phyloP scores from a whole-genome alignment of 2,113 vertebrate species.

The Taxidea taxus region DNA sequence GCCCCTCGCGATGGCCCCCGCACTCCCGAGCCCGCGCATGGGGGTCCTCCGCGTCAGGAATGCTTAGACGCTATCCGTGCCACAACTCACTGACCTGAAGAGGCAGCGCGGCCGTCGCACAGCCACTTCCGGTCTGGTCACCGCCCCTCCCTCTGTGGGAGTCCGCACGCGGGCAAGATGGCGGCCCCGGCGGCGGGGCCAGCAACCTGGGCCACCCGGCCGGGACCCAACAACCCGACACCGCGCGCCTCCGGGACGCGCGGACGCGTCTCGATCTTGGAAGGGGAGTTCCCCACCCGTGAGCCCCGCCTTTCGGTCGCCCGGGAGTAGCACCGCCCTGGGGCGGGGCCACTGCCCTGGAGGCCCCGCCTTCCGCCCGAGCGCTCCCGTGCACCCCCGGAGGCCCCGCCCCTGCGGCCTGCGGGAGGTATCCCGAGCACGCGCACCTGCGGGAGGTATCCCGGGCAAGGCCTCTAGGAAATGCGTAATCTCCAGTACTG shows the following conservation, averaged over 20 bases:
- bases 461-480: accelerated
- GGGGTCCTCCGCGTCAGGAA: neutral
- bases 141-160: slow-evolving; percentile 18
- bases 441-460: accelerated
- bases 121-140: slow-evolving; percentile 54
- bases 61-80: neutral
- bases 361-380: neutral
- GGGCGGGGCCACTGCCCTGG: neutral
- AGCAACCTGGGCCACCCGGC: accelerated
- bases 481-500: accelerated
- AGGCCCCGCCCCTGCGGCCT: neutral
- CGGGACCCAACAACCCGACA: neutral
- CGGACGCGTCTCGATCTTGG: accelerated
- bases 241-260: neutral
- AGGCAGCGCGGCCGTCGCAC: neutral
- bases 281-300: neutral
- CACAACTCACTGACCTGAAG: slow-evolving; percentile 59
- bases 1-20: no score
- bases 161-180: slow-evolving; percentile 31
- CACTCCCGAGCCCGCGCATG: neutral
- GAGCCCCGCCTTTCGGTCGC: neutral
- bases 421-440: accelerated
- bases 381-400: accelerated
- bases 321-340: neutral
- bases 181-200: neutral